These are phyloP conservation scores for Aporophyla nigra DNA, from an alignment of 2,888 invertebrate genomes.

Conservation along the genomic window DNA sequence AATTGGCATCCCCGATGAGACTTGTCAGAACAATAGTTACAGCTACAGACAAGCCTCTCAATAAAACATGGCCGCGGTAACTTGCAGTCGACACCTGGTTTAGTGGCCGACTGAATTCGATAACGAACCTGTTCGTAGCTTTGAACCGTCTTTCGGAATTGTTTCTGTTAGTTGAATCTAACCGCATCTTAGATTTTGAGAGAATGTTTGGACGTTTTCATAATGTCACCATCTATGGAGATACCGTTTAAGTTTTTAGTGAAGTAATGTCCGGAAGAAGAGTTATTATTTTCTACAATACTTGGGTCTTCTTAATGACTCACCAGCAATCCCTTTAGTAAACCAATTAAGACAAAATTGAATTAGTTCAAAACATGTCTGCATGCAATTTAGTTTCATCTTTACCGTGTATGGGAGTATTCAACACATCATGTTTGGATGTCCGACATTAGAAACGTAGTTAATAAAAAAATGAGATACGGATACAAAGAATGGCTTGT, in stretches of 20 bases:
- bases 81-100: slow-evolving; percentile 32
- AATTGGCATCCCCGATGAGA: slow-evolving; percentile 26
- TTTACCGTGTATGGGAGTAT: not conserved
- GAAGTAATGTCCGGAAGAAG: too few relatives aligned
- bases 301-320: not conserved
- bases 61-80: slow-evolving; percentile 19
- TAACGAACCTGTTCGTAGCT: slow-evolving; percentile 8
- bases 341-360: slow-evolving; percentile 1
- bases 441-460: not conserved
- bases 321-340: not conserved
- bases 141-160: slow-evolving; percentile 13
- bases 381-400: not conserved
- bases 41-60: slow-evolving; percentile 8
- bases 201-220: not conserved
- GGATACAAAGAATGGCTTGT: not conserved
- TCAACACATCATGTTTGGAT: not conserved
- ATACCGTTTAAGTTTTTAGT: too few relatives aligned
- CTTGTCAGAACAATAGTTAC: not conserved
- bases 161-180: not conserved
- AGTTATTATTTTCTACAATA: not conserved
- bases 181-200: not conserved
- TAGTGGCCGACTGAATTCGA: slow-evolving; percentile 22
- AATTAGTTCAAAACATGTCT: slow-evolving; percentile 14
- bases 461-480: slow-evolving; percentile 37
- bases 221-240: too few relatives aligned